phyloP scores from a whole-genome alignment of 2,797 vertebrate species.

The Catostomus latipinnis region DNA sequence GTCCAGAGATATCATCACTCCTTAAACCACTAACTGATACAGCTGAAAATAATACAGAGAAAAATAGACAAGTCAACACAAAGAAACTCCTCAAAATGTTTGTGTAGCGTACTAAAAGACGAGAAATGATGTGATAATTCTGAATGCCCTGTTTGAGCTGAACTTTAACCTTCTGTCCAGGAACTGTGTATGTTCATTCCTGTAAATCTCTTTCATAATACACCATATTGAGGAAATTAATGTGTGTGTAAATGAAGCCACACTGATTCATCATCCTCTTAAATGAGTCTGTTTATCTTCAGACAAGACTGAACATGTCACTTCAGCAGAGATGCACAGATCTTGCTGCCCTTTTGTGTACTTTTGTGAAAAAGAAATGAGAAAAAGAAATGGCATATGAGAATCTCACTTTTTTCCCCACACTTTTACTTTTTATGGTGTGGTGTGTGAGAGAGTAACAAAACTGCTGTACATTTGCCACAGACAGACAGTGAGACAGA shows the following conservation, averaged over 20 bases:
- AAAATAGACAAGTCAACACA: background rate
- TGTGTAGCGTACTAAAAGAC: too few relatives aligned
- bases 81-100: too few relatives aligned
- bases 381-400: background rate
- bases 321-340: background rate
- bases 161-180: too few relatives aligned
- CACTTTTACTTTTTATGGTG: background rate
- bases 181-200: background rate
- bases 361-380: conserved; percentile 15
- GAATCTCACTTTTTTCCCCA: conserved; percentile 14
- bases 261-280: conserved; percentile 16
- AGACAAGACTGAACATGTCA: conserved; percentile 25
- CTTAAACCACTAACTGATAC: conserved; percentile 19
- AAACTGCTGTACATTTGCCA: too few relatives aligned
- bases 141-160: too few relatives aligned
- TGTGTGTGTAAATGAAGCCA: conserved; percentile 24
- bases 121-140: too few relatives aligned
- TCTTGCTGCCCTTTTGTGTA: conserved; percentile 43
- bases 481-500: conserved; percentile 12
- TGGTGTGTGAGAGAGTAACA: background rate
- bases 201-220: background rate
- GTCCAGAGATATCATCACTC: conserved; percentile 22
- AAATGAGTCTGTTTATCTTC: conserved; percentile 29
- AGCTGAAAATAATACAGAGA: conserved; percentile 2
- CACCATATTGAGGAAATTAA: background rate